Evolutionary conservation across 2,113 vertebrate genomes (phyloP).

Genomic region (western clawed frog (Xenopus tropicalis)): UCB_Xtro_10.0 CM004449.2:31765501-31766000

Average conservation of each 20-base stretch:
- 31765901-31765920: neutral
- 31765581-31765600: no score
- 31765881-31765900: neutral
- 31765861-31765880: slow-evolving; percentile 11
- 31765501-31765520: no score
- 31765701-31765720: neutral
- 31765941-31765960: neutral
- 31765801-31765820: slow-evolving; percentile 14
- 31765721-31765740: slow-evolving; percentile 5
- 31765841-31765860: neutral
- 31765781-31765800: slow-evolving; percentile 31
- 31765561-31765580: no score
- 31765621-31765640: no score
- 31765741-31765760: slow-evolving; percentile 29
- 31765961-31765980: no score
- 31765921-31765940: slow-evolving; percentile 1
- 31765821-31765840: neutral
- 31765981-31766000: no score
- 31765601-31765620: no score
- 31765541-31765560: no score
- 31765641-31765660: no score
- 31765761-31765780: slow-evolving; percentile 17
- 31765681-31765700: slow-evolving; percentile 4
- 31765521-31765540: no score
- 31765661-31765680: neutral